Conservation (phyloP, 2,797 vertebrate genomes). For the Perodicticus potto region DNA sequence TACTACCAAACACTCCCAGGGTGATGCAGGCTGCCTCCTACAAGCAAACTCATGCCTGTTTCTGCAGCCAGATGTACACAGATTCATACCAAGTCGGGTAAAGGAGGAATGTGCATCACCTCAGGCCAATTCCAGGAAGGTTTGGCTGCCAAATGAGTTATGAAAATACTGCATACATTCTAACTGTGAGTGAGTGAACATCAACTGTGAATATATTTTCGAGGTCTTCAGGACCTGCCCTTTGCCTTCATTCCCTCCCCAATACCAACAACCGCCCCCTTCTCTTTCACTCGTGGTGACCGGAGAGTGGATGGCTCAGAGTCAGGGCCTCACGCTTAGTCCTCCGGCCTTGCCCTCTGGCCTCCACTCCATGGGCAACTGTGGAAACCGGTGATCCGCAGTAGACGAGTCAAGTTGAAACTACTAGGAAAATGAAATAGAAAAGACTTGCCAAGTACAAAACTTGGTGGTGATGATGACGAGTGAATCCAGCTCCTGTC, state of each 20-base stretch:
- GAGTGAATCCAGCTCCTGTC: not conserved
- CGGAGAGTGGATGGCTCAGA: not conserved
- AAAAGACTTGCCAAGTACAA: not conserved
- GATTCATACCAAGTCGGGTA: not conserved
- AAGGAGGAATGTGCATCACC: not conserved
- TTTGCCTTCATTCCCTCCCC: not conserved
- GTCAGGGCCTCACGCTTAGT: not conserved
- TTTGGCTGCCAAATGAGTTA: not conserved
- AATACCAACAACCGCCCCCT: not conserved
- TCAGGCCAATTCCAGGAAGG: not conserved
- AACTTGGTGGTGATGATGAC: not conserved
- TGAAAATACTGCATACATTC: not conserved
- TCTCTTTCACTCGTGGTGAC: not conserved
- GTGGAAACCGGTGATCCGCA: accelerated
- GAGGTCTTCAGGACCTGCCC: not conserved
- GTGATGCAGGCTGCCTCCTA: not conserved
- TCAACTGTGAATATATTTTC: too few species aligned
- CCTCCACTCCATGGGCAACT: accelerated
- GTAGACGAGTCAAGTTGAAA: accelerated
- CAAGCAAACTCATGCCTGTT: not conserved
- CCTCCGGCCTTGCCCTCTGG: not conserved
- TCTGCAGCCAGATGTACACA: not conserved
- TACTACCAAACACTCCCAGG: not conserved
- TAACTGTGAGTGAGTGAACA: not conserved
- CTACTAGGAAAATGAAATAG: not conserved